phyloP scores from a whole-genome alignment of 2,888 invertebrate genomes.

The Dyspetes luteomarginatus region DNA sequence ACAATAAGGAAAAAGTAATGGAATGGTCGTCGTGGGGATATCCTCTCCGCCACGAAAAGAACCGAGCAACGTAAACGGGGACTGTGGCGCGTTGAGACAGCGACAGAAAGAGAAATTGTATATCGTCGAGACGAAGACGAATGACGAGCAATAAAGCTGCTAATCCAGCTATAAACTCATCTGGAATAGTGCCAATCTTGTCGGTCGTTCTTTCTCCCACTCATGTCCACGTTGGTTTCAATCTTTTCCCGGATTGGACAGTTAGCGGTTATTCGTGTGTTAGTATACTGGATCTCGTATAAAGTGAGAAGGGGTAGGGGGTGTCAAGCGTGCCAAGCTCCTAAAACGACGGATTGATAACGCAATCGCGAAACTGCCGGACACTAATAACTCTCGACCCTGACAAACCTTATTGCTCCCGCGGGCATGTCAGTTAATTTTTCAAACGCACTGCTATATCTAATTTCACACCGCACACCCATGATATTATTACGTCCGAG shows the following conservation, averaged over 20 bases:
- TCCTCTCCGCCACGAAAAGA: constrained; percentile 13
- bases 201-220: neutral
- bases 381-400: constrained; percentile 39
- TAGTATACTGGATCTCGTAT: neutral
- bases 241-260: constrained; percentile 43
- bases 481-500: no score
- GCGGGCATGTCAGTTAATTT: constrained; percentile 32
- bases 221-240: neutral
- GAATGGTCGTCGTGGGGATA: constrained; percentile 5
- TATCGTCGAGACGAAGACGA: constrained; percentile 36
- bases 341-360: constrained; percentile 35
- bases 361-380: constrained; percentile 46
- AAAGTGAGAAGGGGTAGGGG: neutral
- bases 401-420: neutral
- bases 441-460: constrained; percentile 4
- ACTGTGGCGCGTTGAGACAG: constrained; percentile 12
- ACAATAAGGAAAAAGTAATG: neutral
- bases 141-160: constrained; percentile 43
- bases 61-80: neutral
- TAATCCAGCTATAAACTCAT: constrained; percentile 52
- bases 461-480: no score
- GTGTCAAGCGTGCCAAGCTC: neutral
- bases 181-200: constrained; percentile 36
- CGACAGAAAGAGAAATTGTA: constrained; percentile 10
- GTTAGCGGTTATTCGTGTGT: constrained; percentile 27